These are phyloP conservation scores for Proales similis DNA, from an alignment of 1,140 invertebrate genomes.

Conservation along the genomic window DNA sequence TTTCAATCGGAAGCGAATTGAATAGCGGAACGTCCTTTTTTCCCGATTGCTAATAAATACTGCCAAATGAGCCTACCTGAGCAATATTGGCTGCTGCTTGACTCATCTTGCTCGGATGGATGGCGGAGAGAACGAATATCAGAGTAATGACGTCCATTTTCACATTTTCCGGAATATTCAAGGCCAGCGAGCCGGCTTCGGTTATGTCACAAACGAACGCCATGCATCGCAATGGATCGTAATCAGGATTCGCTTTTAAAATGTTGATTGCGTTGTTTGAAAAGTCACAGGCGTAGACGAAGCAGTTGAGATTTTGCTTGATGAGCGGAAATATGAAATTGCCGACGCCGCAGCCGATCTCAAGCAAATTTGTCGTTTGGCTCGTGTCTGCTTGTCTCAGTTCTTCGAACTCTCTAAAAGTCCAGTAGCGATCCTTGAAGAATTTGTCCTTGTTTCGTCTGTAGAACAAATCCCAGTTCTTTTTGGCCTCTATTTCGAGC, in stretches of 20 bases:
- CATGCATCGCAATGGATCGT: slow-evolving; percentile 43
- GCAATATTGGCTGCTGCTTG: slow-evolving; percentile 64
- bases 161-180: not conserved
- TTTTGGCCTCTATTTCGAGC: slow-evolving; percentile 18
- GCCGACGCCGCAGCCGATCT: slow-evolving; percentile 93
- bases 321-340: slow-evolving; percentile 89
- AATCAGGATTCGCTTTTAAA: slow-evolving; percentile 57
- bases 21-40: not conserved
- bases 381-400: slow-evolving; percentile 51
- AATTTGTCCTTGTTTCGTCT: slow-evolving; percentile 70
- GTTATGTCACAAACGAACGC: slow-evolving; percentile 61
- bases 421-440: slow-evolving; percentile 97
- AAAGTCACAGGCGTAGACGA: slow-evolving; percentile 86
- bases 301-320: slow-evolving; percentile 65
- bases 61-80: too few species aligned
- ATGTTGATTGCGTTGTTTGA: slow-evolving; percentile 80
- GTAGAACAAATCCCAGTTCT: slow-evolving; percentile 89
- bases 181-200: slow-evolving; percentile 41
- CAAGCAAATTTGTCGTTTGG: slow-evolving; percentile 65
- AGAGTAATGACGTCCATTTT: slow-evolving; percentile 63
- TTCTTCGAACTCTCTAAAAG: slow-evolving; percentile 82
- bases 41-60: not conserved
- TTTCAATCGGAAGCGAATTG: slow-evolving; percentile 39
- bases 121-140: slow-evolving; percentile 72
- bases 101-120: slow-evolving; percentile 70